A percentile compares a stretch with the other conserved stretches of the same genome.
Evolutionary conservation across 2,888 invertebrate species (phyloP).

Genomic region (Melanophora roralis): DNA sequence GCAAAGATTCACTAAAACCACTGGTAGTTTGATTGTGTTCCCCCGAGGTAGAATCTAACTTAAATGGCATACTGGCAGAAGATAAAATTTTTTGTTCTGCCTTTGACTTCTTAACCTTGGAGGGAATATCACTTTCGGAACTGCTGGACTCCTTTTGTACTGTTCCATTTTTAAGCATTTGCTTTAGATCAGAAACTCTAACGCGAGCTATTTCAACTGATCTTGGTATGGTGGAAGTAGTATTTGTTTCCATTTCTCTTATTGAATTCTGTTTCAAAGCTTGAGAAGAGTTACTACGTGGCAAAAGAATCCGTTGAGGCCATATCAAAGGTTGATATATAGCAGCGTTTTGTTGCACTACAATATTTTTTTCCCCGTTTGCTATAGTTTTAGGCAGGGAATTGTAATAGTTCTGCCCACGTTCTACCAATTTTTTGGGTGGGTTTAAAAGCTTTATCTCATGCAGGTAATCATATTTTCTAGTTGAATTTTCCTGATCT

Average conservation of each 20-base stretch:
- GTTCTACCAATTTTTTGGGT: constrained; percentile 66
- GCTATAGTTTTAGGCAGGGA: constrained; percentile 76
- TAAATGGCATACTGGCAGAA: constrained; percentile 83
- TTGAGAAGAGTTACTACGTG: constrained; percentile 82
- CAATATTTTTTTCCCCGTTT: constrained; percentile 79
- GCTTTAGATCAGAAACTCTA: constrained; percentile 75
- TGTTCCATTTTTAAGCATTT: constrained; percentile 74
- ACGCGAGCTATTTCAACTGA: constrained; percentile 76
- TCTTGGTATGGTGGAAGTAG: constrained; percentile 70
- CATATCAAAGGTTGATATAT: constrained; percentile 22
- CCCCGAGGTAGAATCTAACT: constrained; percentile 78
- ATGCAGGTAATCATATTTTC: constrained; percentile 75
- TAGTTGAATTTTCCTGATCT: constrained; percentile 44
- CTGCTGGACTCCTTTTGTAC: constrained; percentile 75
- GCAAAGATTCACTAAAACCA: constrained; percentile 84
- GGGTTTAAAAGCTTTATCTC: constrained; percentile 76
- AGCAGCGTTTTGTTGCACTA: constrained; percentile 77
- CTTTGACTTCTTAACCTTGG: constrained; percentile 77
- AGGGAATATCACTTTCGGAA: constrained; percentile 80
- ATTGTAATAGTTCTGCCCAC: constrained; percentile 71
- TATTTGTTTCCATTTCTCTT: constrained; percentile 40
- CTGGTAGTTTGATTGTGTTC: constrained; percentile 72
- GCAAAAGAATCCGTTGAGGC: constrained; percentile 78
- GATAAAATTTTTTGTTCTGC: constrained; percentile 74
- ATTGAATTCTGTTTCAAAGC: constrained; percentile 76